Base-by-base conservation (phyloP, 2,888 invertebrate species). In the Erebia palarica region DNA sequence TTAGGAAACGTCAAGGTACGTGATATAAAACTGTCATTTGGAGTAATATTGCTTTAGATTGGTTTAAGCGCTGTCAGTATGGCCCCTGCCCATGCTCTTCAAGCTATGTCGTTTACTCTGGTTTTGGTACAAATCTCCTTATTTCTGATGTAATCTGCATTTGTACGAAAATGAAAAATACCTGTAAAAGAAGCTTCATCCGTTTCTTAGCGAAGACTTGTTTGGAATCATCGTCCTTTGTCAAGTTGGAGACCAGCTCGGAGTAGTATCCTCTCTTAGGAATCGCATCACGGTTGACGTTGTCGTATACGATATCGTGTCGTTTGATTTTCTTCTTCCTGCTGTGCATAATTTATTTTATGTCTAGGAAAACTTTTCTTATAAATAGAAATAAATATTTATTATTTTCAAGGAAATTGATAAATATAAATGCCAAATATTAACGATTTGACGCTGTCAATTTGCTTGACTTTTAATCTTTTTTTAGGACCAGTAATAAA, bases 211-310 rank as follows among this genome's bases (percentile, higher is more conserved):
- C 90, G 73, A 92, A 94, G 42, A 82, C 75, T 65, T 83, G 87
- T 72, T 78, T 87, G 0, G 84, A 77, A 0, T 85, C 81, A 18
- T 91, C 90, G 18, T 91, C 84, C 72, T 88, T 91, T 1, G 88
- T 82, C 83, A 92, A 83, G 76, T 94, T 92, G 0, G 95, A 94
- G 0, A 94, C 91, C 49, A 95, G 79, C 80, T 95, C 95, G 0
- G 95, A 95, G 76, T 95, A 95, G 81, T 95, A 95, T 16, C 95
- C 95, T 44, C 95, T 82, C 77, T 91, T 92, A 0, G 88, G 91
- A 2, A 90, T 86, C 0, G 78, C 70, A 73, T 90, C 88, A 67
- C 90, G 80, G 0, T 85, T 79, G 1, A 73, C 81, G 69, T 91
- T 92, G 68, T 91, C 87, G 71, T 86, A 92, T 4, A 92, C 82